These are phyloP conservation scores for Seriola quinqueradiata DNA, from an alignment of 2,113 vertebrate genomes.

Conservation along the genomic window DNA sequence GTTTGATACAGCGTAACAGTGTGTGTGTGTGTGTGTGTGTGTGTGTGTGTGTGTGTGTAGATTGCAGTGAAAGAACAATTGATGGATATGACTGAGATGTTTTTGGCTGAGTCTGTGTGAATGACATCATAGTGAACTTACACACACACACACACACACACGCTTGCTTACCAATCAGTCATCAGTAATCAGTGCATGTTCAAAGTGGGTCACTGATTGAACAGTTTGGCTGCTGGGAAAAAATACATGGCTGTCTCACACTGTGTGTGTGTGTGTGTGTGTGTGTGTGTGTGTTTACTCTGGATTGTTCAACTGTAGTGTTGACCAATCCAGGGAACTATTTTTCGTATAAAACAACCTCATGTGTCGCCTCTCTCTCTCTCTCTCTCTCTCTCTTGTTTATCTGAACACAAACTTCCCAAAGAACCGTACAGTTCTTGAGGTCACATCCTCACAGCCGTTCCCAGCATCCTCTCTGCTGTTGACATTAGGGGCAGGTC, in stretches of 20 bases:
- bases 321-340: background rate
- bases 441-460: conserved; percentile 54
- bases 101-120: conserved; percentile 72
- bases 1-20: conserved; percentile 47
- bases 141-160: background rate
- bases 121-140: conserved; percentile 74
- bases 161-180: conserved; percentile 58
- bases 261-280: conserved; percentile 1
- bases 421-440: conserved; percentile 39
- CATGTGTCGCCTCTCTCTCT: no score
- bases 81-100: conserved; percentile 80
- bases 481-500: conserved; percentile 69
- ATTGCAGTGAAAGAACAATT: conserved; percentile 76
- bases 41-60: conserved; percentile 20
- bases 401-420: conserved; percentile 33
- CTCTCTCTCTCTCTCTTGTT: background rate
- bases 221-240: conserved; percentile 54
- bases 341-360: background rate
- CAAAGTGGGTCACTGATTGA: conserved; percentile 44
- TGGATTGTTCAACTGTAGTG: no score
- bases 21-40: conserved; percentile 38
- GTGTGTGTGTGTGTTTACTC: no score
- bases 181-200: conserved; percentile 56
- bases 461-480: conserved; percentile 46
- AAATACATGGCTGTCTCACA: conserved; percentile 2